Conservation (phyloP, 1,140 invertebrate genomes). For the Heliconius melpomene region DNA sequence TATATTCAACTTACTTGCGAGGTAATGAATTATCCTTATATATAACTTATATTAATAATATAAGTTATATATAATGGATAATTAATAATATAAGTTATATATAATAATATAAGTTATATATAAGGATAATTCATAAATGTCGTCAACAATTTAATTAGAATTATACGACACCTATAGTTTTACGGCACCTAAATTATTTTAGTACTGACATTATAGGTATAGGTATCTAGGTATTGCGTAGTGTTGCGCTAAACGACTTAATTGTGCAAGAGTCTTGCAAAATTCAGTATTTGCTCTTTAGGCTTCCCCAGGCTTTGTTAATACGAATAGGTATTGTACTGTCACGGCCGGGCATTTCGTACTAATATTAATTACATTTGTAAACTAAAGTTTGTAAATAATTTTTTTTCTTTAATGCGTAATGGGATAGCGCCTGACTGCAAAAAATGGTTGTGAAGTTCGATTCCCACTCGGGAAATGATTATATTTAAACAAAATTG, state of each 20-base stretch:
- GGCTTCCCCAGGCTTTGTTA: constrained; percentile 3
- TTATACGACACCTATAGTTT: neutral
- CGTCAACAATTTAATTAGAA: neutral
- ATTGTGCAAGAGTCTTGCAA: neutral
- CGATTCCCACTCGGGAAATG: too few species aligned
- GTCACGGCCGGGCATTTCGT: neutral
- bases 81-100: too few species aligned
- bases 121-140: neutral
- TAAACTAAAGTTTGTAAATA: neutral
- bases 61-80: too few species aligned
- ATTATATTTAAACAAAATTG: too few species aligned
- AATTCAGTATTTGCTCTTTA: constrained; percentile 5
- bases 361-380: neutral
- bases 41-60: too few species aligned
- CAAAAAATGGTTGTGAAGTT: too few species aligned
- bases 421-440: too few species aligned
- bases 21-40: too few species aligned
- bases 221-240: neutral
- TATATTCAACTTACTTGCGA: too few species aligned
- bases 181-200: neutral
- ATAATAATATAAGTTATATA: too few species aligned
- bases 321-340: neutral
- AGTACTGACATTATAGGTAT: neutral
- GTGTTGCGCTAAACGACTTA: neutral
- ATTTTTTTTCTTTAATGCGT: neutral